Conservation (phyloP, 2,797 vertebrate species). For the Coranthus polyacanthus region DNA sequence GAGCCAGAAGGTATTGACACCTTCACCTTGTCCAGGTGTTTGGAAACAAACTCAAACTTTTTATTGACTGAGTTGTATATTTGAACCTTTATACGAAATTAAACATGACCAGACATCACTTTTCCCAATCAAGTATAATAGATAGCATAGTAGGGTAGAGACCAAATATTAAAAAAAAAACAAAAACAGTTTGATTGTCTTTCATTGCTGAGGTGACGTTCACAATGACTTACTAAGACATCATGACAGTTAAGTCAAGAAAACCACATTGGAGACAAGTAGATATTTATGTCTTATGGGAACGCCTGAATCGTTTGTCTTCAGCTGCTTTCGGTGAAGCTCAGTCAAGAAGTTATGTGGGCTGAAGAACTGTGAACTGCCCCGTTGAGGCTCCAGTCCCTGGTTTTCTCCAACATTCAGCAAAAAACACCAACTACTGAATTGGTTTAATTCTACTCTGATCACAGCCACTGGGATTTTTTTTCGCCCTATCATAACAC, state of each 20-base stretch:
- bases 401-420: slow-evolving; percentile 16
- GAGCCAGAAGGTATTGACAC: not conserved
- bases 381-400: slow-evolving; percentile 6
- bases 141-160: no score
- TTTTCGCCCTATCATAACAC: not conserved
- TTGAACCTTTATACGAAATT: not conserved
- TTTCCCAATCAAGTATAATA: no score
- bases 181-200: no score
- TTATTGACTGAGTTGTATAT: not conserved
- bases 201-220: not conserved
- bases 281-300: not conserved
- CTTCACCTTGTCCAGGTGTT: not conserved
- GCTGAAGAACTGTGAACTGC: not conserved
- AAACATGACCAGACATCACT: no score
- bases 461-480: slow-evolving; percentile 13
- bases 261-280: not conserved
- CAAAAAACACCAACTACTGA: slow-evolving; percentile 1
- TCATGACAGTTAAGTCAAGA: not conserved
- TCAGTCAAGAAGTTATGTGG: not conserved
- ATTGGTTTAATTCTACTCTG: slow-evolving; percentile 16
- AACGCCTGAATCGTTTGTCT: slow-evolving; percentile 2
- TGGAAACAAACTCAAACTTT: not conserved
- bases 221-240: slow-evolving; percentile 1
- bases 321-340: slow-evolving; percentile 4
- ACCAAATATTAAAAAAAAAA: no score